Percentiles rank a stretch among this genome's conserved stretches.
phyloP scores from a whole-genome alignment of 2,113 vertebrate species.

The Galemys pyrenaicus region DNA sequence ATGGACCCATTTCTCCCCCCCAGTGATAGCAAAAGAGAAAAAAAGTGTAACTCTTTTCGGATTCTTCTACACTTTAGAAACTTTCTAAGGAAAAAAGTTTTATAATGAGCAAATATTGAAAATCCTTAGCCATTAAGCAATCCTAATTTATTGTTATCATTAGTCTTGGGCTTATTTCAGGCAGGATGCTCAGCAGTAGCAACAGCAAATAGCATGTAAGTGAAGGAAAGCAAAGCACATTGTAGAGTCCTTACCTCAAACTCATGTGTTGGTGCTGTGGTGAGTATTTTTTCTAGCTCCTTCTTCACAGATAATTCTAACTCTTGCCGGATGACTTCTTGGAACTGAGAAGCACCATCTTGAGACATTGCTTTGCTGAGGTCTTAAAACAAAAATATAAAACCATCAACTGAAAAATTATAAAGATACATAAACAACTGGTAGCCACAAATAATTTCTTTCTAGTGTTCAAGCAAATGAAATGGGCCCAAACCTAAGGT shows the following conservation, averaged over 20 bases:
- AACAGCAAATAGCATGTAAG: background rate
- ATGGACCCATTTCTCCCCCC: background rate
- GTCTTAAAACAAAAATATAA: slow-evolving; percentile 85
- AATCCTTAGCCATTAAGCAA: slow-evolving; percentile 27
- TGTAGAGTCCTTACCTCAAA: slow-evolving; percentile 86
- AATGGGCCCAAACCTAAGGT: background rate
- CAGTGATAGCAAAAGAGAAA: slow-evolving; percentile 49
- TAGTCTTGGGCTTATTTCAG: slow-evolving; percentile 11
- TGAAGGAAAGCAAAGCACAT: background rate
- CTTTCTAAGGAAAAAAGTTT: background rate
- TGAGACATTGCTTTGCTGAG: slow-evolving; percentile 90
- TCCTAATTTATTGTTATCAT: background rate
- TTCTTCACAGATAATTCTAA: slow-evolving; percentile 94
- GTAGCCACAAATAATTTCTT: background rate
- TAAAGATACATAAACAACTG: slow-evolving; percentile 27
- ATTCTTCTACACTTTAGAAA: slow-evolving; percentile 46
- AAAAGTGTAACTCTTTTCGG: slow-evolving; percentile 21
- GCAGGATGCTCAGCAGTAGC: background rate
- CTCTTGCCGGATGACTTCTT: slow-evolving; percentile 97
- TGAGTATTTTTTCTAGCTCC: slow-evolving; percentile 94
- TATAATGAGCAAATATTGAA: background rate
- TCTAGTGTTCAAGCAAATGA: background rate
- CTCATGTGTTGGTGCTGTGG: slow-evolving; percentile 87
- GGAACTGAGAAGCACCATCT: slow-evolving; percentile 92
- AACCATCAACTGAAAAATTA: slow-evolving; percentile 2